Evolutionary conservation across 1,140 invertebrate species (phyloP).

Genomic region (Phymastichus coffea): DNA sequence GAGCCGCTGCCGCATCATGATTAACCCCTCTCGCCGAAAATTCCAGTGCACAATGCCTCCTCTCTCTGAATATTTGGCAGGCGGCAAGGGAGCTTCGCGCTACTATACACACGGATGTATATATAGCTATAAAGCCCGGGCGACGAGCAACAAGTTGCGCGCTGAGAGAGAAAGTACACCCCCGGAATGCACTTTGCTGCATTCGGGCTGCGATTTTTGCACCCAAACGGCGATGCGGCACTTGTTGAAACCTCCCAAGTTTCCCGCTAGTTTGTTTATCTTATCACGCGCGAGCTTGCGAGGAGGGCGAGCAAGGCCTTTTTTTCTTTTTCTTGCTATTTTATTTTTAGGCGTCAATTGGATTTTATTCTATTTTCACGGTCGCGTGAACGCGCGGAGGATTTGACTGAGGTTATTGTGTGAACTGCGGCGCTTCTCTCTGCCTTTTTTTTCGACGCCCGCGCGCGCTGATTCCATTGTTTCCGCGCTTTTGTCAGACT

Average conservation of each 20-base stretch:
- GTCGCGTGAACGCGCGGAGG: no score
- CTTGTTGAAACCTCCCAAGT: no score
- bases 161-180: no score
- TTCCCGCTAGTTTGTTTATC: no score
- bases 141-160: conserved; percentile 51
- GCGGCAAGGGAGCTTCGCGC: not conserved
- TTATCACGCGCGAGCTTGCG: conserved; percentile 1
- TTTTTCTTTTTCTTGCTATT: not conserved
- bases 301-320: not conserved
- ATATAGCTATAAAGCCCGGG: conserved; percentile 31
- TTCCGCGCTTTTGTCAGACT: no score
- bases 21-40: conserved; percentile 8
- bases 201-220: no score
- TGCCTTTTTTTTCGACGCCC: not conserved
- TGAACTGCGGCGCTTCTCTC: not conserved
- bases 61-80: conserved; percentile 1
- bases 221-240: no score
- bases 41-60: no score
- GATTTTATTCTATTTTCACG: not conserved
- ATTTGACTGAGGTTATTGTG: no score
- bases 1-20: no score
- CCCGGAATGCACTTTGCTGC: conserved; percentile 25
- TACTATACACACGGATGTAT: conserved; percentile 29
- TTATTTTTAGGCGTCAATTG: no score
- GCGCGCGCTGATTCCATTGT: conserved; percentile 2